Evolutionary conservation across 1,140 invertebrate genomes (phyloP).

Genomic region (Piezodorus guildinii): DNA sequence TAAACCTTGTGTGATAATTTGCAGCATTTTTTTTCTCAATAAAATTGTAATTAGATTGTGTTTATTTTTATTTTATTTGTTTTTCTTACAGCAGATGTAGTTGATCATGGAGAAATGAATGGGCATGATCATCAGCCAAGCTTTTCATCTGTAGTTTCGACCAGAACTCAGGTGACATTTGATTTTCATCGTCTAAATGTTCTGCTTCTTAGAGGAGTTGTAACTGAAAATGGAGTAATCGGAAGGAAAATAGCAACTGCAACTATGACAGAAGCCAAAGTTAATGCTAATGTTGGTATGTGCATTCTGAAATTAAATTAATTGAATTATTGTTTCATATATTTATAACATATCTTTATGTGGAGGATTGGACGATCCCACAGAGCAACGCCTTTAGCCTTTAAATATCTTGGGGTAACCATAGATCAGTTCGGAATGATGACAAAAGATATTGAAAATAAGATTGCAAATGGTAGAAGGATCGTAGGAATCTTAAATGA

Average conservation of each 20-base stretch:
- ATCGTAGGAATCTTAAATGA: too few relatives aligned
- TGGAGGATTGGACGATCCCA: too few relatives aligned
- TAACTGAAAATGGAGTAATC: slow-evolving; percentile 53
- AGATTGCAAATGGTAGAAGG: too few relatives aligned
- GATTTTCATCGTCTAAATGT: slow-evolving; percentile 87
- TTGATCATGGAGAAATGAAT: slow-evolving; percentile 10
- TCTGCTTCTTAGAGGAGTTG: slow-evolving; percentile 64
- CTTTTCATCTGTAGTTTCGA: neutral
- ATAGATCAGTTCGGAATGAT: too few relatives aligned
- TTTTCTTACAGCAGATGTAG: neutral
- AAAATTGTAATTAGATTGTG: too few relatives aligned
- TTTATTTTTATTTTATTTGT: neutral
- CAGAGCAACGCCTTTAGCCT: too few relatives aligned
- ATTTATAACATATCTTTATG: too few relatives aligned
- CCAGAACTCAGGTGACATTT: slow-evolving; percentile 62
- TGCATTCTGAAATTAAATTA: slow-evolving; percentile 19
- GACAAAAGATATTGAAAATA: too few relatives aligned
- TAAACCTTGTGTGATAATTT: too few relatives aligned
- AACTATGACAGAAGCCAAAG: slow-evolving; percentile 78
- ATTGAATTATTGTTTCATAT: neutral
- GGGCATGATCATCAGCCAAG: neutral
- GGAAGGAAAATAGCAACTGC: slow-evolving; percentile 87
- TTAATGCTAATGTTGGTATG: slow-evolving; percentile 72
- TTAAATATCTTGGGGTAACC: too few relatives aligned
- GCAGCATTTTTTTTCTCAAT: too few relatives aligned